These are phyloP conservation scores for Macrotus californicus DNA, from an alignment of 2,113 vertebrate species.

Conservation along the genomic window DNA sequence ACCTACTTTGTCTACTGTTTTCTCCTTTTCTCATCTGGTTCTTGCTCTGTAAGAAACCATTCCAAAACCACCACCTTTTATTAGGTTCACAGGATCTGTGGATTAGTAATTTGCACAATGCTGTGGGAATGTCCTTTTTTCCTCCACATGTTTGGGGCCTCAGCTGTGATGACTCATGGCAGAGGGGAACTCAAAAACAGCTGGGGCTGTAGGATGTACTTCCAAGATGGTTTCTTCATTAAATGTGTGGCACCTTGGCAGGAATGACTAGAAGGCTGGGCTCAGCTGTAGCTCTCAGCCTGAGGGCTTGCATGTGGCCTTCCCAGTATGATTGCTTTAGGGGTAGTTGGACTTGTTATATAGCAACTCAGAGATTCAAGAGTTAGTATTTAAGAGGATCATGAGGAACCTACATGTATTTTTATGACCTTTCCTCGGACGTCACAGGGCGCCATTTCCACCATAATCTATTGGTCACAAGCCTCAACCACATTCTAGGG, in stretches of 20 bases:
- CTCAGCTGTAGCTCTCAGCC: background rate
- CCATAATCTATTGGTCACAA: background rate
- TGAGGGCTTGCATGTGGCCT: background rate
- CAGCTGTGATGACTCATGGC: background rate
- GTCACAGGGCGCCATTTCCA: background rate
- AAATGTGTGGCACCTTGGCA: background rate
- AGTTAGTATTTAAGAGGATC: background rate
- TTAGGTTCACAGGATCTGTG: background rate
- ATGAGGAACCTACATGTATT: background rate
- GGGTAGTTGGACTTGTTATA: background rate
- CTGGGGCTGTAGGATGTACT: background rate
- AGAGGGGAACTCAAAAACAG: background rate
- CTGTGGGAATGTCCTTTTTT: background rate
- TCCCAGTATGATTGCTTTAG: background rate
- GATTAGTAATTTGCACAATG: background rate
- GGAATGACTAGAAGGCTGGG: background rate
- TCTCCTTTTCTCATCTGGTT: background rate
- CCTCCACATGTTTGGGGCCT: background rate
- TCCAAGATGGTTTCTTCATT: background rate
- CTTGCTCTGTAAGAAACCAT: background rate
- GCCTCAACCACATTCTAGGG: background rate
- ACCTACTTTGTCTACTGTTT: background rate
- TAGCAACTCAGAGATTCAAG: background rate
- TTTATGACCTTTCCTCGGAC: background rate
- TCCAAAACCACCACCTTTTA: background rate